Evolutionary conservation across 1,140 invertebrate species (phyloP), one percentile per base, ranked within the genome.

Genomic region (Aradophagus sp.): DNA sequence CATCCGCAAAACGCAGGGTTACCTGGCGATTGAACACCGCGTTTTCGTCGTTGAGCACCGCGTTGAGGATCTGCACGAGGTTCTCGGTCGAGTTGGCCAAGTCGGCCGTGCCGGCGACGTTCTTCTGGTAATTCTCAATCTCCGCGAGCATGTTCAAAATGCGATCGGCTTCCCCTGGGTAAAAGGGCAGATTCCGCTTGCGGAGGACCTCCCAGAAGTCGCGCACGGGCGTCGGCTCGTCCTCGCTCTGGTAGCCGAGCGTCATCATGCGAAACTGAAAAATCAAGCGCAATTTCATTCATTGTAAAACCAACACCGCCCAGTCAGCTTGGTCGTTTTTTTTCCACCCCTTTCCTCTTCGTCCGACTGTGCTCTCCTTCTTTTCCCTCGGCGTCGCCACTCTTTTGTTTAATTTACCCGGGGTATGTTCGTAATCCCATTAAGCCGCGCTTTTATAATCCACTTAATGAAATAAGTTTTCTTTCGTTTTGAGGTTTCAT

Each of bases 211-310:
- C 81, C 69, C 87, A 87, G 53, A 88, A 85, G 23, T 87, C 80
- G 4, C 80, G 80, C 8, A 87, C 84, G 4, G 88, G 89, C 16
- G 84, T 82, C 1, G 84, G 84, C 1, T 85, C 84, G 20, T 87
- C 88, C 5, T 84, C 87, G 71, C 88, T 90, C 52, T 90, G 90
- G 58, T 90, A 92, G 0, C 91, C 91, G 26, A 90, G 86, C 0
- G 87, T 90, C 12, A 91, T 77, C 2, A 87, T 87, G 5, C 80
- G 87, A 72, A 92, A 92, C 86, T 91, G 72, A n/a, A 31, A 44
- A 41, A 38, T 0, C 17, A 20, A 47, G 13, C 23, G 6, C 1
- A 50, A 34, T 15, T 34, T 50, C n/a, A 12, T 15, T 34, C 17
- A 11, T 11, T 39, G 56, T 17, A 61, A 61, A 59, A 48, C 41